Evolutionary conservation across 2,113 vertebrate genomes (phyloP).

Genomic region (Microtus richardsoni): DNA sequence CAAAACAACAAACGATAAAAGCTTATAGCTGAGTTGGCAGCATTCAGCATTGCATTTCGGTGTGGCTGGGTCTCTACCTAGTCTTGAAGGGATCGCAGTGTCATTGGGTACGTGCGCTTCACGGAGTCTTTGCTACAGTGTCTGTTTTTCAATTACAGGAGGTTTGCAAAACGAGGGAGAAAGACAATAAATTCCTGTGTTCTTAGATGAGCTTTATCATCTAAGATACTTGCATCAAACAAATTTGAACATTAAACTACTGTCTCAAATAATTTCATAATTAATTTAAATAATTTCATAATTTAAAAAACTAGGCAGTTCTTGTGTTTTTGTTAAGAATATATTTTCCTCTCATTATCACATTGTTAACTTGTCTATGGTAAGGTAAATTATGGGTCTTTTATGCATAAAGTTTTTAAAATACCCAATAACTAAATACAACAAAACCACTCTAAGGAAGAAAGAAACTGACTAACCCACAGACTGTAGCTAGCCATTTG

Average conservation of each 20-base stretch:
- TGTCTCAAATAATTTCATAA: neutral
- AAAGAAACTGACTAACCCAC: conserved; percentile 71
- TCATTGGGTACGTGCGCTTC: neutral
- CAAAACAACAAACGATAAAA: neutral
- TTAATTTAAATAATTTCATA: too few species aligned
- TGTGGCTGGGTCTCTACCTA: neutral
- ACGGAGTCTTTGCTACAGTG: neutral
- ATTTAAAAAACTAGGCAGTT: conserved; percentile 28
- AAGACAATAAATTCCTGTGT: neutral
- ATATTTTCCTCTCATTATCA: conserved; percentile 51
- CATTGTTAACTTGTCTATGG: conserved; percentile 56
- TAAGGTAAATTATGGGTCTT: conserved; percentile 7
- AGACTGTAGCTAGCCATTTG: conserved; percentile 62
- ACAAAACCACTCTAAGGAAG: conserved; percentile 71
- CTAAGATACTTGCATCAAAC: conserved; percentile 6
- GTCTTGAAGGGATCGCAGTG: neutral
- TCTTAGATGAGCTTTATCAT: neutral
- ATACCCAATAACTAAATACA: conserved; percentile 65
- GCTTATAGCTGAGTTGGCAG: neutral
- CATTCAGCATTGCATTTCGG: neutral
- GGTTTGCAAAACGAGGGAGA: neutral
- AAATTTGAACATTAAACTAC: neutral
- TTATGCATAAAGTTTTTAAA: conserved; percentile 25
- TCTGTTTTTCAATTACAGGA: neutral
- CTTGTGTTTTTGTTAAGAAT: conserved; percentile 41